phyloP scores from a whole-genome alignment of 1,140 invertebrate genomes.

The Ceratoteleas bidentatus region DNA sequence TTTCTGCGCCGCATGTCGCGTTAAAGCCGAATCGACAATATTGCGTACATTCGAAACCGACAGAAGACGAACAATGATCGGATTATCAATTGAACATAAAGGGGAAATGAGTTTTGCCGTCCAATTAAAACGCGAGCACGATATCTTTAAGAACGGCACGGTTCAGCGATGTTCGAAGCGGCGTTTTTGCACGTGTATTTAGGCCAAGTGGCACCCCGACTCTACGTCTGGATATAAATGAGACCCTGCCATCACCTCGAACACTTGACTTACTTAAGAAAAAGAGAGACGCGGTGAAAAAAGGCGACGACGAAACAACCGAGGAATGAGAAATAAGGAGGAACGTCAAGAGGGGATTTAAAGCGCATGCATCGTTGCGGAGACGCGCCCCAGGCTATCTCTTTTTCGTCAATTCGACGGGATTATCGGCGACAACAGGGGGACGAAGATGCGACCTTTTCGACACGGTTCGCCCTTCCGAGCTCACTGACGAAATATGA shows the following conservation, averaged over 20 bases:
- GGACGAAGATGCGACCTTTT: conserved; percentile 25
- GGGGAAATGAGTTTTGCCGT: not conserved
- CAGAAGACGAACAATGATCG: too few species aligned
- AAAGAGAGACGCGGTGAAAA: conserved; percentile 64
- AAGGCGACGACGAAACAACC: conserved; percentile 56
- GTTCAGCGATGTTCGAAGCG: conserved; percentile 17
- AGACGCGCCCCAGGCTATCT: conserved; percentile 25
- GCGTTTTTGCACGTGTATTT: conserved; percentile 68
- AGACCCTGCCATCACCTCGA: conserved; percentile 71
- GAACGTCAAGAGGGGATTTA: conserved; percentile 36
- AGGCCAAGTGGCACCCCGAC: conserved; percentile 73
- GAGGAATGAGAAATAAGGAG: conserved; percentile 54
- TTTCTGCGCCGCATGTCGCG: conserved; percentile 8
- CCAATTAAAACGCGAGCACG: conserved; percentile 9
- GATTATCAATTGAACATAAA: not conserved
- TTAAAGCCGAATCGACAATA: too few species aligned
- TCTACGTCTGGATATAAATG: conserved; percentile 76
- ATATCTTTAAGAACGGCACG: not conserved
- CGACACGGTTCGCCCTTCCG: conserved; percentile 4
- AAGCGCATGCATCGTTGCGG: conserved; percentile 52
- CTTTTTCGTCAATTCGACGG: conserved; percentile 52
- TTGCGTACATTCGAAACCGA: too few species aligned
- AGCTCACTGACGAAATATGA: too few species aligned
- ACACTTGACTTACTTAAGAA: conserved; percentile 76
- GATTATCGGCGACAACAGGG: conserved; percentile 29